phyloP scores from a whole-genome alignment of 2,888 invertebrate species.

The Sphaerophoria rueppellii region DNA sequence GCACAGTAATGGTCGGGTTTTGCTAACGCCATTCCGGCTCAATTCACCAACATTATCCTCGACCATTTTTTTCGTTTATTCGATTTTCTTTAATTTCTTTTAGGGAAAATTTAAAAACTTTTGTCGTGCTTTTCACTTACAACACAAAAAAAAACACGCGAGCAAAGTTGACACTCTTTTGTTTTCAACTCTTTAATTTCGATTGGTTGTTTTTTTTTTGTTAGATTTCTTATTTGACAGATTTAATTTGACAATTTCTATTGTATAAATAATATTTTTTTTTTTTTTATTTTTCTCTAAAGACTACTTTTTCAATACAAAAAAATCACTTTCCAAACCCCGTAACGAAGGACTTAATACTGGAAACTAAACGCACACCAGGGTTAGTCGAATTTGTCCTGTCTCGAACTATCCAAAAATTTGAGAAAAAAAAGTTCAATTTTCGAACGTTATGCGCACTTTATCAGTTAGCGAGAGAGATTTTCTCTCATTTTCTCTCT shows the following conservation, averaged over 20 bases:
- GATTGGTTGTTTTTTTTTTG: background rate
- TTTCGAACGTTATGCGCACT: conserved; percentile 57
- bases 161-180: background rate
- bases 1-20: conserved; percentile 81
- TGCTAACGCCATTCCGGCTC: conserved; percentile 81
- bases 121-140: conserved; percentile 17
- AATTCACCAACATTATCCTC: conserved; percentile 77
- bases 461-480: conserved; percentile 26
- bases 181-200: background rate
- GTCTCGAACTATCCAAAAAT: conserved; percentile 42
- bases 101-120: background rate
- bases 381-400: conserved; percentile 52
- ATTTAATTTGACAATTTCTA: conserved; percentile 30
- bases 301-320: background rate
- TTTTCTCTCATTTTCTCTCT: conserved; percentile 6
- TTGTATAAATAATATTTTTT: conserved; percentile 22
- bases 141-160: conserved; percentile 26
- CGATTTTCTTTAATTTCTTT: conserved; percentile 23
- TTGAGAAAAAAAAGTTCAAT: conserved; percentile 15
- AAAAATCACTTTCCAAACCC: conserved; percentile 38
- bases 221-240: conserved; percentile 5
- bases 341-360: conserved; percentile 57
- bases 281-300: conserved; percentile 1
- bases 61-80: conserved; percentile 75
- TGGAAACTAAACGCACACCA: conserved; percentile 56